These are phyloP conservation scores for Choloepus hoffmanni DNA, from an alignment of 2,113 vertebrate genomes.

Conservation along the genomic window DNA sequence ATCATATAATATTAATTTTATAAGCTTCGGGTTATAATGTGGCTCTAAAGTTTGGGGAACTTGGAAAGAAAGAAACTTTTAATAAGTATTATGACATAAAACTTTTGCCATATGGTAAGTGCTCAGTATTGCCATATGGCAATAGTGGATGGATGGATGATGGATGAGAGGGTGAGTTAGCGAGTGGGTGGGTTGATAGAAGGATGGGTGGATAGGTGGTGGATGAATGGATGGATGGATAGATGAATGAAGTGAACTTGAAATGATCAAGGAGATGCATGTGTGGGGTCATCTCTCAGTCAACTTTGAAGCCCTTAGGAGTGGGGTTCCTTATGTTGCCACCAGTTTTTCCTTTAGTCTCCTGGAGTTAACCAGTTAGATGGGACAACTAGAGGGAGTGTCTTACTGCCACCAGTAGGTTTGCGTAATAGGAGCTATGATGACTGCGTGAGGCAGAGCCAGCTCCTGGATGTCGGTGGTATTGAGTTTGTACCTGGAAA, in stretches of 20 bases:
- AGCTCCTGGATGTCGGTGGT: background rate
- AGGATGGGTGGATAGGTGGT: no score
- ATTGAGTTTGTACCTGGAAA: background rate
- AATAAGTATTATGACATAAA: background rate
- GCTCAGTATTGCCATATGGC: background rate
- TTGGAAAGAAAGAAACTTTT: background rate
- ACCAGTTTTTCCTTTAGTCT: background rate
- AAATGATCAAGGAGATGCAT: background rate
- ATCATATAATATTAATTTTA: background rate
- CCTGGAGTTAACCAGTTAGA: background rate
- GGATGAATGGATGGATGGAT: background rate
- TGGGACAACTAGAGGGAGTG: no score
- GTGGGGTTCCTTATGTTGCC: background rate
- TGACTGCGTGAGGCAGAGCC: accelerated
- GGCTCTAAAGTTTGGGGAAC: background rate
- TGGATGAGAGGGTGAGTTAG: no score
- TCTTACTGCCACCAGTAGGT: background rate
- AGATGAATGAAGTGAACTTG: background rate
- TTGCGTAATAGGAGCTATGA: background rate
- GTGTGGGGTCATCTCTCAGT: background rate
- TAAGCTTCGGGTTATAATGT: background rate
- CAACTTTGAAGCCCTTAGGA: background rate
- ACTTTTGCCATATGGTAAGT: background rate
- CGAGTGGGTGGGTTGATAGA: no score
- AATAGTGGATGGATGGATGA: background rate